Conservation (phyloP, 2,888 invertebrate genomes). For the Ichneumoninae sp. region DNA sequence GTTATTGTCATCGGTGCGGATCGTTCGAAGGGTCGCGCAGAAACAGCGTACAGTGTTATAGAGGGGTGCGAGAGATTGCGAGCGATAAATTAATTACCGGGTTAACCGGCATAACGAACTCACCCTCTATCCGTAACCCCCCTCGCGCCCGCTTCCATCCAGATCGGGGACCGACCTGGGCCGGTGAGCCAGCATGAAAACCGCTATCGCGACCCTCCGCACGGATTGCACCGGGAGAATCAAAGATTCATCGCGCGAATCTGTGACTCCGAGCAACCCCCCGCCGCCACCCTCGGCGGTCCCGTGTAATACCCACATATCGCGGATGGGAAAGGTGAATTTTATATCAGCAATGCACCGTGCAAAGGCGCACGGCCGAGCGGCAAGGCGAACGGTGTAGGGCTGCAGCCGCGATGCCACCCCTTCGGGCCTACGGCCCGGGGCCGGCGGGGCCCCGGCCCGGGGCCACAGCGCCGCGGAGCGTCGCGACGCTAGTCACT, state of each 20-base stretch:
- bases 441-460: background rate
- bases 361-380: background rate
- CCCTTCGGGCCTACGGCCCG: background rate
- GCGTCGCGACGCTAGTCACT: constrained; percentile 41
- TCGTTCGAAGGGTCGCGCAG: constrained; percentile 54
- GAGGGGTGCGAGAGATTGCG: constrained; percentile 65
- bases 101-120: constrained; percentile 76
- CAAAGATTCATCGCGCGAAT: constrained; percentile 58
- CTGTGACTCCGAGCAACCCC: background rate
- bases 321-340: constrained; percentile 4
- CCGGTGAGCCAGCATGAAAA: constrained; percentile 20
- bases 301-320: background rate
- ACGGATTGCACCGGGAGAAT: constrained; percentile 44
- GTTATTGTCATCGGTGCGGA: constrained; percentile 67
- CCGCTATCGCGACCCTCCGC: constrained; percentile 18
- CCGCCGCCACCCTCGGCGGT: background rate
- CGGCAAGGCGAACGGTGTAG: background rate
- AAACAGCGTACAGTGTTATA: constrained; percentile 36
- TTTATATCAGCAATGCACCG: background rate
- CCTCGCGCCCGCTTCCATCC: background rate
- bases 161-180: constrained; percentile 13
- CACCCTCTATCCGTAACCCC: constrained; percentile 40
- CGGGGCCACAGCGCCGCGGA: background rate
- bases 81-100: constrained; percentile 73
- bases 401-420: background rate